A percentile compares a stretch with the other conserved stretches of the same genome.
Conservation (phyloP, 2,888 invertebrate species). For the Chouioia cunea region DNA sequence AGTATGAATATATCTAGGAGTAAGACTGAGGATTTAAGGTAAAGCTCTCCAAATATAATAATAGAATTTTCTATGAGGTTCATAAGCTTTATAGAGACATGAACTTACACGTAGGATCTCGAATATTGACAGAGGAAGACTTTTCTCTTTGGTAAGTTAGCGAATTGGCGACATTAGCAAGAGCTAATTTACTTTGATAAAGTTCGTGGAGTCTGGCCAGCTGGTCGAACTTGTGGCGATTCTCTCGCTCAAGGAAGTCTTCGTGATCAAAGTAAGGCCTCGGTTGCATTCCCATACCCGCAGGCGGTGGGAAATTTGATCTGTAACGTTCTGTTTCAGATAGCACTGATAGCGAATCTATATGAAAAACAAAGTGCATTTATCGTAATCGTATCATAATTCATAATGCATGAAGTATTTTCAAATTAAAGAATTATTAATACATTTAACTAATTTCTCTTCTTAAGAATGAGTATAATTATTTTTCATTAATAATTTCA, state of each 20-base stretch:
- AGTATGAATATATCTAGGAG: constrained; percentile 14
- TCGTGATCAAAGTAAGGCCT: constrained; percentile 67
- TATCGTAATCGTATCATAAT: no score
- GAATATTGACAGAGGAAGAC: constrained; percentile 61
- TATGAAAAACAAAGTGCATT: constrained; percentile 38
- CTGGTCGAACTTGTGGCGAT: constrained; percentile 80
- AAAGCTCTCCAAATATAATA: constrained; percentile 7
- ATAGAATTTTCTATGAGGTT: constrained; percentile 20
- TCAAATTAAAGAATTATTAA: no score
- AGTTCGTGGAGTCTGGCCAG: constrained; percentile 85
- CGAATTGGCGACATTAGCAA: constrained; percentile 79
- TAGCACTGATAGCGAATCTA: constrained; percentile 70
- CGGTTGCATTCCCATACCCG: constrained; percentile 61
- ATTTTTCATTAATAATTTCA: no score
- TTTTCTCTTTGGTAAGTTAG: constrained; percentile 72
- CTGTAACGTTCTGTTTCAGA: constrained; percentile 66
- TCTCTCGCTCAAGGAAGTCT: constrained; percentile 70
- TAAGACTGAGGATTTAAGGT: constrained; percentile 23
- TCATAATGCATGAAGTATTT: no score
- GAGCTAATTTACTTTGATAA: constrained; percentile 82
- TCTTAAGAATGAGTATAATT: no score
- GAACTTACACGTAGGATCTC: constrained; percentile 65
- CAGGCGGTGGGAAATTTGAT: constrained; percentile 62
- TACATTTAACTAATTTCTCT: no score
- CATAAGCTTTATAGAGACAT: constrained; percentile 2